A percentile compares a stretch with the other conserved stretches of the same genome.
Evolutionary conservation across 2,888 invertebrate species (phyloP).

Genomic region (Cartodere bifasciata): DNA sequence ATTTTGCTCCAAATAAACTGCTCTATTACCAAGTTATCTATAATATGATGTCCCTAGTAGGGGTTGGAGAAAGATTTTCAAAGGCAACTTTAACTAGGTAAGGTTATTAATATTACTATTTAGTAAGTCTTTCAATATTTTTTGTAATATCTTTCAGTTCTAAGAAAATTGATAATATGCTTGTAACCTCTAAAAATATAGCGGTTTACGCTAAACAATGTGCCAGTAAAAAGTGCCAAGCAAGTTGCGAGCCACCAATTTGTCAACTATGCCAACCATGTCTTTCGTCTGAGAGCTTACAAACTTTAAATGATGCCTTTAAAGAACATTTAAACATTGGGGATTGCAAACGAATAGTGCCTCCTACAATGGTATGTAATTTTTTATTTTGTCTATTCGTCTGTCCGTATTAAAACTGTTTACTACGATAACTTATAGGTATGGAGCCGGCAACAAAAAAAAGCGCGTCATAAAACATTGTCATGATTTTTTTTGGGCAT

Average conservation of each 20-base stretch:
- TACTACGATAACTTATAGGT: conserved; percentile 1
- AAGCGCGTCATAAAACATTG: too few relatives aligned
- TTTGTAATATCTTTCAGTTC: too few relatives aligned
- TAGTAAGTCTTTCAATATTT: too few relatives aligned
- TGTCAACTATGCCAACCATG: conserved; percentile 76
- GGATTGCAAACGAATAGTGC: conserved; percentile 71
- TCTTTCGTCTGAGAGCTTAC: conserved; percentile 44
- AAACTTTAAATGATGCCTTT: conserved; percentile 53
- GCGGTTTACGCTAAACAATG: conserved; percentile 63
- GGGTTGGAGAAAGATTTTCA: conserved; percentile 45
- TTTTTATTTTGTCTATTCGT: conserved; percentile 7
- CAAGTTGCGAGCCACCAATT: conserved; percentile 49
- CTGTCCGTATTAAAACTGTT: not conserved
- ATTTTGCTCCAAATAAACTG: conserved; percentile 77
- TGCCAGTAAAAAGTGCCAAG: conserved; percentile 38
- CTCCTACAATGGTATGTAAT: conserved; percentile 47
- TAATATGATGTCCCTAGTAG: conserved; percentile 68
- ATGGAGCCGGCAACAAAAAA: too few relatives aligned
- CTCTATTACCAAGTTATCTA: conserved; percentile 89
- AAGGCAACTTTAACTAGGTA: conserved; percentile 31
- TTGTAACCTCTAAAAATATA: conserved; percentile 65
- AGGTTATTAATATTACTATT: too few relatives aligned
- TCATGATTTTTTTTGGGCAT: too few relatives aligned
- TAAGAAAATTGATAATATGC: conserved; percentile 22
- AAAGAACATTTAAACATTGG: conserved; percentile 69